A percentile compares a stretch with the other conserved stretches of the same genome.
phyloP scores from a whole-genome alignment of 1,140 invertebrate species.

The Caenorhabditis inopinata region DNA sequence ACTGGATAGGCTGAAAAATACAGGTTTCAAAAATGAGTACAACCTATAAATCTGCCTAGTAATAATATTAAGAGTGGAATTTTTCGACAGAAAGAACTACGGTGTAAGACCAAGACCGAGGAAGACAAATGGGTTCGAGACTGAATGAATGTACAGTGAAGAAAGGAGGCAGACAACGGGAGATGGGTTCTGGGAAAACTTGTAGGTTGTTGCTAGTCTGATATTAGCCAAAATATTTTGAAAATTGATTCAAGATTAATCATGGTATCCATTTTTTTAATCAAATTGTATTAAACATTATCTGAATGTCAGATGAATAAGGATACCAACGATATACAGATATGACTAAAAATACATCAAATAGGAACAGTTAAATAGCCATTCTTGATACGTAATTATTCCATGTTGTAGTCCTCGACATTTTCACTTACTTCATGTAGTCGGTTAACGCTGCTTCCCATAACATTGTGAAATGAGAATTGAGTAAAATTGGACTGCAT shows the following conservation, averaged over 20 bases:
- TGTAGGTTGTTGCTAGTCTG: too few species aligned
- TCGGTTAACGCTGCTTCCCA: neutral
- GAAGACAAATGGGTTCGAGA: neutral
- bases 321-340: too few species aligned
- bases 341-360: too few species aligned
- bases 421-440: slow-evolving; percentile 1
- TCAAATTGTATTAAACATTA: neutral
- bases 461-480: too few species aligned
- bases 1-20: too few species aligned
- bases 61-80: slow-evolving; percentile 3
- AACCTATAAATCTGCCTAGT: too few species aligned
- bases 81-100: neutral
- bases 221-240: too few species aligned
- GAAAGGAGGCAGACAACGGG: neutral
- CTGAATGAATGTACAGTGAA: neutral
- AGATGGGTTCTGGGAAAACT: too few species aligned
- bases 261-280: neutral
- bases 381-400: neutral
- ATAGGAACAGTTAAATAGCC: too few species aligned
- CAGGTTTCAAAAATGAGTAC: too few species aligned
- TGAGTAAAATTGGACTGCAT: too few species aligned
- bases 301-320: neutral
- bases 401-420: neutral
- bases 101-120: neutral
- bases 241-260: too few species aligned